phyloP scores from a whole-genome alignment of 2,113 vertebrate genomes.

The Brachypodius melanocephalos region DNA sequence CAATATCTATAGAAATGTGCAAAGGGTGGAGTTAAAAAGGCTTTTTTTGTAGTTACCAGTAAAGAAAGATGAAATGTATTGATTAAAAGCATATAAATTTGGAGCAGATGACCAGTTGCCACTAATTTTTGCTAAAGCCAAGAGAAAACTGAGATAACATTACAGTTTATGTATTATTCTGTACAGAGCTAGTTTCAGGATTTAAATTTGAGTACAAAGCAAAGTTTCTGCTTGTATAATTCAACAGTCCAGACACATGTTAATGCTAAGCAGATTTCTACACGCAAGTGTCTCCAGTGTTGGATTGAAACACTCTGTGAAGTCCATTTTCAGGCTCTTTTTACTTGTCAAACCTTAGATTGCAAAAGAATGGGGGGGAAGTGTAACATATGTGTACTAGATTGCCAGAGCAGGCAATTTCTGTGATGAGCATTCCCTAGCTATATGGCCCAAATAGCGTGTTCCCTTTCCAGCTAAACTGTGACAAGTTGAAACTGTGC shows the following conservation, averaged over 20 bases:
- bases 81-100: background rate
- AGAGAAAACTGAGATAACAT: background rate
- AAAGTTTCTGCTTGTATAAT: background rate
- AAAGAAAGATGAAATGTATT: background rate
- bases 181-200: background rate
- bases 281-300: background rate
- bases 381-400: background rate
- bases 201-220: background rate
- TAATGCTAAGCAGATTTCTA: background rate
- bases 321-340: background rate
- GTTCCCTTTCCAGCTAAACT: background rate
- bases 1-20: background rate
- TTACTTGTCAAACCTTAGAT: background rate
- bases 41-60: background rate
- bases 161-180: background rate
- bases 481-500: background rate
- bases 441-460: fast-evolving
- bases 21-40: background rate
- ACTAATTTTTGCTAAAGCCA: background rate
- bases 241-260: background rate
- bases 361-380: background rate
- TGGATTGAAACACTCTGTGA: background rate
- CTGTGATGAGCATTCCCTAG: background rate
- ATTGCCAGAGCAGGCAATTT: background rate
- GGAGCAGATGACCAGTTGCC: background rate